Percentiles rank a stretch among this genome's conserved stretches.
These are phyloP conservation scores for Lacerta viridis DNA, from an alignment of 2,797 vertebrate genomes.

Conservation along the genomic window DNA sequence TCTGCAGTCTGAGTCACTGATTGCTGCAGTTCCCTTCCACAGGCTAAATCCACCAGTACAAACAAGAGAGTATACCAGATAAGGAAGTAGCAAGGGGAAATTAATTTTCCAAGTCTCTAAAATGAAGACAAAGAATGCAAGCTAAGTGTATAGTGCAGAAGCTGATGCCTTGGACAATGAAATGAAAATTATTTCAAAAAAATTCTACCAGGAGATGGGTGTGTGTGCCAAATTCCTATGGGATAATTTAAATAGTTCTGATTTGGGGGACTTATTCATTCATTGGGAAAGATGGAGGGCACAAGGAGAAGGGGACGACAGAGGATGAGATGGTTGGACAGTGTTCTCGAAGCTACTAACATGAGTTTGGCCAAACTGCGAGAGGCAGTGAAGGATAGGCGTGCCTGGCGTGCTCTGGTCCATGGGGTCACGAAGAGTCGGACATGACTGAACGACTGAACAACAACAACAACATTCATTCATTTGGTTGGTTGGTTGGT, in stretches of 20 bases:
- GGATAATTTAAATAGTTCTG: background rate
- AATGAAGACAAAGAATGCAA: background rate
- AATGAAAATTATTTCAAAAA: background rate
- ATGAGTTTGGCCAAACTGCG: too few relatives aligned
- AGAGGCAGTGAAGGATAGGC: too few relatives aligned
- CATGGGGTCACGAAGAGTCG: too few relatives aligned
- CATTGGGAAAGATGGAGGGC: too few relatives aligned
- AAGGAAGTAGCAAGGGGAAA: background rate
- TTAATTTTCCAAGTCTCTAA: background rate
- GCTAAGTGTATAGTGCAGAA: background rate
- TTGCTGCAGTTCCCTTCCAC: background rate
- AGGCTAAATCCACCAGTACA: background rate
- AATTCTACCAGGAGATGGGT: background rate
- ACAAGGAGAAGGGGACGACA: too few relatives aligned
- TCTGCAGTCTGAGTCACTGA: constrained; percentile 1
- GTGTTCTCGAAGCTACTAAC: too few relatives aligned
- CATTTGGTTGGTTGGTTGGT: too few relatives aligned
- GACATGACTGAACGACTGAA: too few relatives aligned
- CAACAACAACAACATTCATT: too few relatives aligned
- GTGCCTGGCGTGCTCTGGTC: too few relatives aligned
- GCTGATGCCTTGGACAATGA: background rate
- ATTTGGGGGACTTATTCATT: background rate
- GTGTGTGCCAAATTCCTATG: background rate
- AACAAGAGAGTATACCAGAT: background rate
- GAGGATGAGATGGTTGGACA: too few relatives aligned